These are phyloP conservation scores for Geopemphigus sp. DNA, from an alignment of 1,140 invertebrate genomes.

Conservation along the genomic window DNA sequence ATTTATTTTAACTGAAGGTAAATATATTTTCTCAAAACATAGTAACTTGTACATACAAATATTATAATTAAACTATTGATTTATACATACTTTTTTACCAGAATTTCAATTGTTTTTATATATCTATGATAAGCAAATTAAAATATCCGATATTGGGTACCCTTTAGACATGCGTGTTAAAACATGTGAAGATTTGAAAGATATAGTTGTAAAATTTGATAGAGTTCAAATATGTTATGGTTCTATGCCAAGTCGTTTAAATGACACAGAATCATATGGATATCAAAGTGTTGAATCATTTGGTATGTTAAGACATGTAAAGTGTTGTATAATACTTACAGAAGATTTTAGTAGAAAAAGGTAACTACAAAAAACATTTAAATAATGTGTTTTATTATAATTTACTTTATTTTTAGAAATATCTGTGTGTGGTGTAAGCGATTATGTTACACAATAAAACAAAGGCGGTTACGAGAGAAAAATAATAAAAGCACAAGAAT, in stretches of 20 bases:
- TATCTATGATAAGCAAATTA: not conserved
- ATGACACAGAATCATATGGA: not conserved
- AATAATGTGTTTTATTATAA: not conserved
- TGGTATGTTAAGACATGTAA: not conserved
- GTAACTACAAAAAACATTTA: not conserved
- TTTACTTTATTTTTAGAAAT: not conserved
- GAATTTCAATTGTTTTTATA: conserved; percentile 1
- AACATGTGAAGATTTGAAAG: not conserved
- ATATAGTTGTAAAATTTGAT: conserved; percentile 6
- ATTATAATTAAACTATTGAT: too few species aligned
- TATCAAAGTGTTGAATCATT: conserved; percentile 17
- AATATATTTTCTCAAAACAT: too few species aligned
- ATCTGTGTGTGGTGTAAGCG: conserved; percentile 10
- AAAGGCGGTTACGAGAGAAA: not conserved
- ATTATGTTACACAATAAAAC: not conserved
- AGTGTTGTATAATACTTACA: not conserved
- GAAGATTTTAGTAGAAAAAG: not conserved
- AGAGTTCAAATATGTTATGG: not conserved
- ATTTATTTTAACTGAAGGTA: not conserved
- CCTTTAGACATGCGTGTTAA: not conserved
- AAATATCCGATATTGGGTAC: not conserved
- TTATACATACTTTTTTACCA: not conserved
- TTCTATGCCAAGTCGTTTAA: not conserved
- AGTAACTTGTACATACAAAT: too few species aligned
- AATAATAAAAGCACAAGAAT: not conserved